These are phyloP conservation scores for Lobophora halterata DNA, from an alignment of 2,888 invertebrate species.

Conservation along the genomic window DNA sequence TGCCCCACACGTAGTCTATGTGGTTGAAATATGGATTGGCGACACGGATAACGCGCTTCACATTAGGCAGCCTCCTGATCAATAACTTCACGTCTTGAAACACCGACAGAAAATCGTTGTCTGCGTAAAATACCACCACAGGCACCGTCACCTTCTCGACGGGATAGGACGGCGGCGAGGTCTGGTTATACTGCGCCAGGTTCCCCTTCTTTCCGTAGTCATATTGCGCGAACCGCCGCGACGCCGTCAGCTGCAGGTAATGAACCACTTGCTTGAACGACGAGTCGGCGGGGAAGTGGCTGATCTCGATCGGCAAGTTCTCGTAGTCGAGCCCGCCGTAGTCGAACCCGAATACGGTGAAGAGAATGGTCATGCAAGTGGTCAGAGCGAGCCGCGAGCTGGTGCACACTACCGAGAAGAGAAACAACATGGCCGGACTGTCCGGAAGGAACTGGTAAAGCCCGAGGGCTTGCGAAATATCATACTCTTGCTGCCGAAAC, in stretches of 20 bases:
- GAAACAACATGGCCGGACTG: not conserved
- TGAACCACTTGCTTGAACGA: conserved; percentile 57
- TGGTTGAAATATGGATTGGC: conserved; percentile 2
- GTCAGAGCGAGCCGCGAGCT: not conserved
- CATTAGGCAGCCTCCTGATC: conserved; percentile 1
- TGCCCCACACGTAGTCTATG: conserved; percentile 7
- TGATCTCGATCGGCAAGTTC: conserved; percentile 28
- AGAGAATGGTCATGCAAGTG: conserved; percentile 2
- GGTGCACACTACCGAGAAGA: conserved; percentile 7
- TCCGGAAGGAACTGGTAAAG: conserved; percentile 3
- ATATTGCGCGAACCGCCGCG: conserved; percentile 1
- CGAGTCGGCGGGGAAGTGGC: conserved; percentile 54
- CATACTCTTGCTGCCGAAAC: conserved; percentile 1
- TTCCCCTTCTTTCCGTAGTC: conserved; percentile 3
- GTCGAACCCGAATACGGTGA: conserved; percentile 3
- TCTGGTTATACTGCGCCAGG: not conserved
- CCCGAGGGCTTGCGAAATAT: not conserved
- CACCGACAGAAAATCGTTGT: conserved; percentile 2
- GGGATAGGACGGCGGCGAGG: conserved; percentile 2
- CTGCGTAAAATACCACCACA: conserved; percentile 4
- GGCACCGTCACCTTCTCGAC: not conserved
- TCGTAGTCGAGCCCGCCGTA: conserved; percentile 11
- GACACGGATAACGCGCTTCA: conserved; percentile 1
- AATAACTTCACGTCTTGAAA: conserved; percentile 1
- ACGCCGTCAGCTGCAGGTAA: conserved; percentile 1